These are phyloP conservation scores for Eristalis arbustorum DNA, from an alignment of 2,888 invertebrate species.

Conservation along the genomic window DNA sequence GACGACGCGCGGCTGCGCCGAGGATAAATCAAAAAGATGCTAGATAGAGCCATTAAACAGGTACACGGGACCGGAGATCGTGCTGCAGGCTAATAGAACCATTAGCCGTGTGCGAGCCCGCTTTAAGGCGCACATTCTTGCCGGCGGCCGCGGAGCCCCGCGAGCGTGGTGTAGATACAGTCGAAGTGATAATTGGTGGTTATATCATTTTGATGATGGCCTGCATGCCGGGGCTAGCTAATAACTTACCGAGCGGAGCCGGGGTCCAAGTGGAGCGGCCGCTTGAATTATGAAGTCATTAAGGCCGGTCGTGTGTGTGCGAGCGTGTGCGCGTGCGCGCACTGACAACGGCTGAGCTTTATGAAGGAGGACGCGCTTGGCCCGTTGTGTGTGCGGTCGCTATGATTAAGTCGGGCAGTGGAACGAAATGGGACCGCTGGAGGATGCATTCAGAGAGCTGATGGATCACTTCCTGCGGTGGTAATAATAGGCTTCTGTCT, in stretches of 20 bases:
- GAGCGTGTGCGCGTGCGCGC: neutral
- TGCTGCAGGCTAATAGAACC: constrained; percentile 13
- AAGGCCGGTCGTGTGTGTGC: neutral
- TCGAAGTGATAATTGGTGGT: constrained; percentile 28
- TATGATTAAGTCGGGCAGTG: neutral
- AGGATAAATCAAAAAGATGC: constrained; percentile 31
- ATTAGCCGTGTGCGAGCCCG: constrained; percentile 4
- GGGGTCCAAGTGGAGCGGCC: neutral
- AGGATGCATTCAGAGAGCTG: neutral
- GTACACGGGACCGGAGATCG: constrained; percentile 7
- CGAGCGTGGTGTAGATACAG: neutral
- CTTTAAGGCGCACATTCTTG: constrained; percentile 2
- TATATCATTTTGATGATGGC: constrained; percentile 35
- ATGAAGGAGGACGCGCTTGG: neutral
- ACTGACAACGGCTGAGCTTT: constrained; percentile 19
- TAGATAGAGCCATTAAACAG: constrained; percentile 29
- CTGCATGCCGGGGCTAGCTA: constrained; percentile 1
- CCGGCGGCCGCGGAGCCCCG: neutral
- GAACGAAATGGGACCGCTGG: neutral
- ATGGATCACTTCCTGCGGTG: neutral
- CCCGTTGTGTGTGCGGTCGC: neutral
- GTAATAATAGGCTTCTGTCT: neutral
- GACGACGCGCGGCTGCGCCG: neutral
- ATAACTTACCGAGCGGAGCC: constrained; percentile 24
- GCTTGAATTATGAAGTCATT: constrained; percentile 10